phyloP scores from a whole-genome alignment of 2,888 invertebrate genomes.

The Chironomus tentans region DNA sequence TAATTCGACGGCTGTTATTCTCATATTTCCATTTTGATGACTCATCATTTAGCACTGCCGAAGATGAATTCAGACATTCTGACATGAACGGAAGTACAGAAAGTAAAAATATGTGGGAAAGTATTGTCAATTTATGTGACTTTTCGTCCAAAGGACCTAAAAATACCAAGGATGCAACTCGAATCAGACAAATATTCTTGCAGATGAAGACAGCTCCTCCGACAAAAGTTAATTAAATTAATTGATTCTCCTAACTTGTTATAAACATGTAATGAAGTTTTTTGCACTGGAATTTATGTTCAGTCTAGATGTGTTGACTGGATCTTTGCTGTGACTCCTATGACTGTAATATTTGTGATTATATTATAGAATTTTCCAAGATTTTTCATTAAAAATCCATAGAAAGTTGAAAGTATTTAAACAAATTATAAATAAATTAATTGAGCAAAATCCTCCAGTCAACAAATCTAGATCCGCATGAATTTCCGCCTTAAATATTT shows the following conservation, averaged over 20 bases:
- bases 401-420: too few species aligned
- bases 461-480: too few species aligned
- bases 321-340: too few species aligned
- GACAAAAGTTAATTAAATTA: neutral
- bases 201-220: slow-evolving; percentile 5
- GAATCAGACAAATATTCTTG: slow-evolving; percentile 10
- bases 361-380: too few species aligned
- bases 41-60: neutral
- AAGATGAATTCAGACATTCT: neutral
- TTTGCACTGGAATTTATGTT: too few species aligned
- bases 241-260: neutral
- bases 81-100: neutral
- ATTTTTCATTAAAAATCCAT: too few species aligned
- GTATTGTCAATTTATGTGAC: slow-evolving; percentile 12
- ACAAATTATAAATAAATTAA: too few species aligned
- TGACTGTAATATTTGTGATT: too few species aligned
- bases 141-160: slow-evolving; percentile 10
- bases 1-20: neutral
- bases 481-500: too few species aligned
- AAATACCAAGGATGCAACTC: neutral
- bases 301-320: too few species aligned
- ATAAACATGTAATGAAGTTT: too few species aligned
- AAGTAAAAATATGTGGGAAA: slow-evolving; percentile 11
- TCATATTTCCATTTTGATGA: neutral
- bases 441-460: too few species aligned